Base-by-base conservation (phyloP, 2,797 vertebrate genomes). In the Notolepis coatsorum region DNA sequence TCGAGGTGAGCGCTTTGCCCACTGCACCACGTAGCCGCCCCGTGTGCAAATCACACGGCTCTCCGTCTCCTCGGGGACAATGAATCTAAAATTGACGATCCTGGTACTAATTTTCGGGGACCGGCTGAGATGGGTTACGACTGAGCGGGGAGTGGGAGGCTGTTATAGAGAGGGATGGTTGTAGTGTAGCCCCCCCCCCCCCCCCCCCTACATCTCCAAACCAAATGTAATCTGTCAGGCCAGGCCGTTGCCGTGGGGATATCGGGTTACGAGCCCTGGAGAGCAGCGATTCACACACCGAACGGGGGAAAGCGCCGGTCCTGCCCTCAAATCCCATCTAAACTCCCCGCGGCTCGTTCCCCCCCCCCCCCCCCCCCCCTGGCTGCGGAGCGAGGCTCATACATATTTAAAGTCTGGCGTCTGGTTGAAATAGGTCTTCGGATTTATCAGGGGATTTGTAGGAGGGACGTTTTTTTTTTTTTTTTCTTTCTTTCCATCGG, bases 401-500 rank as follows among this genome's bases (percentile, higher is more conserved):
- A n/a, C 41, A 58, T 58, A 58, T 45, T 46, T 45, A 23, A 45
- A 21, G 28, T 13, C 18, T 21, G 33, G 15, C 13, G 21, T 13
- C 33, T 24, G 28, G 39, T 33, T 53, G 46, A 27, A 47, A 47
- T 25, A 47, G 45, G 27, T 53, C 12, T 17, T 35, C 3, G n/a
- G 27, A 27, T 55, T 55, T 30, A 25, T 30, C 35, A 13, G 35
- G 35, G 35, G 35, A n/a, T 37, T n/a, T 37, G 33, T 4, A n/a
- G 15, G 35, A 37, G 15, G 35, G 15, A 1, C 17, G 4, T 39
- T 1, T 8, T 0, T 1, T 17, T 1, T 43, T 23, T 18, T 2
- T 37, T 52, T 21, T 30, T 7, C 21, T 66, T 24, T 75, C 54
- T 67, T 75, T 43, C n/a, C n/a, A n/a, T n/a, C n/a, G n/a, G n/a